These are phyloP conservation scores for Setophaga petechia DNA, from an alignment of 2,113 vertebrate species.

Conservation along the genomic window DNA sequence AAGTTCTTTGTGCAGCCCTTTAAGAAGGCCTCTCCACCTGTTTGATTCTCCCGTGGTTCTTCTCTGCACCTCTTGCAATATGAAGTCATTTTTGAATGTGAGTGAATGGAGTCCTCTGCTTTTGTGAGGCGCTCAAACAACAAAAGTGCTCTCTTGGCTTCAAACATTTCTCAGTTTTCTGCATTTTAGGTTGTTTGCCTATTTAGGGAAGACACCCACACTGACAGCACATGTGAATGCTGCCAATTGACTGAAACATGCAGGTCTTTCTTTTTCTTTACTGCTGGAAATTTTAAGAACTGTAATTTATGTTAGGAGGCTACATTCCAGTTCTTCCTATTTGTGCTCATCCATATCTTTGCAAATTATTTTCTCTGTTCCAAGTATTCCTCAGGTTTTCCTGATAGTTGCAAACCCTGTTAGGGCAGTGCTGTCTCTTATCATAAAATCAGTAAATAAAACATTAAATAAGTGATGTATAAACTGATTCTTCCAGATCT, in stretches of 20 bases:
- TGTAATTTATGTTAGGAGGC: neutral
- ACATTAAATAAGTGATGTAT: neutral
- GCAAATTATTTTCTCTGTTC: neutral
- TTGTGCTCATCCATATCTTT: neutral
- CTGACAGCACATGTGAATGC: neutral
- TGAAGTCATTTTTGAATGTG: neutral
- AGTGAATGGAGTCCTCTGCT: neutral
- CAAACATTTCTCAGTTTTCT: neutral
- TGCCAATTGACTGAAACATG: neutral
- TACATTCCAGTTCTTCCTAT: neutral
- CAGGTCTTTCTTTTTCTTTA: neutral
- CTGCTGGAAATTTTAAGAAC: neutral
- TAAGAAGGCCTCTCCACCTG: neutral
- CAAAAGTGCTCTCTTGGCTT: neutral
- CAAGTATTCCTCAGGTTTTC: neutral
- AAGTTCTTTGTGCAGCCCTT: neutral
- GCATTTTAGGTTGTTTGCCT: neutral
- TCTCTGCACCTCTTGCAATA: neutral
- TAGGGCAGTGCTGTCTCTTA: neutral
- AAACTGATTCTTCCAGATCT: neutral
- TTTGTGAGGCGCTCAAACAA: neutral
- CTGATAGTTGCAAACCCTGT: neutral
- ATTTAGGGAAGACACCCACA: neutral
- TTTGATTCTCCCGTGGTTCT: neutral
- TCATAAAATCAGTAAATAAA: neutral